Evolutionary conservation across 2,113 vertebrate species (phyloP).

Genomic region (Hypanus sabinus): DNA sequence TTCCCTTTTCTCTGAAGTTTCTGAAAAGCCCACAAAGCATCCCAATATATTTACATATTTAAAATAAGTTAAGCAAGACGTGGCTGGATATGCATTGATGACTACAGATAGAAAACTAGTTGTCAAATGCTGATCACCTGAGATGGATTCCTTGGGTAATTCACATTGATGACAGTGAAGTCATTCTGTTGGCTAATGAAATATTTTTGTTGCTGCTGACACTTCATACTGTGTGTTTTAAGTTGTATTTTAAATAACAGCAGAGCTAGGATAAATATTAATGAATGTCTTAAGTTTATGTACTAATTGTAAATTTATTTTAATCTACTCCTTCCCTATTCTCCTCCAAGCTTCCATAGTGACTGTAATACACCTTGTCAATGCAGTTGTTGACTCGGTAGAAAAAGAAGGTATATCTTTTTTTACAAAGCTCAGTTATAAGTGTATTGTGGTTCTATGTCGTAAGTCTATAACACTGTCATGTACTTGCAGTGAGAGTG

Average conservation of each 20-base stretch:
- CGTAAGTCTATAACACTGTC: conserved; percentile 46
- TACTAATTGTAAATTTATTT: conserved; percentile 65
- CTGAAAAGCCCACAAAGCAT: background rate
- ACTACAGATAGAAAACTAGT: background rate
- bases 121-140: background rate
- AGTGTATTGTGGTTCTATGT: conserved; percentile 41
- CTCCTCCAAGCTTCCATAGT: conserved; percentile 92
- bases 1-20: background rate
- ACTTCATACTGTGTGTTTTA: conserved; percentile 39
- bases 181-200: background rate
- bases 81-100: background rate
- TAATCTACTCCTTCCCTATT: conserved; percentile 66
- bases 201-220: background rate
- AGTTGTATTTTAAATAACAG: conserved; percentile 19
- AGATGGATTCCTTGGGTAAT: background rate
- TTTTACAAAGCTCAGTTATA: conserved; percentile 41
- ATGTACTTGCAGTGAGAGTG: conserved; percentile 45
- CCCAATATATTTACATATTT: background rate
- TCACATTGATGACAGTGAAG: background rate
- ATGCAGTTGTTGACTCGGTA: conserved; percentile 82
- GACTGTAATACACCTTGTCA: conserved; percentile 98
- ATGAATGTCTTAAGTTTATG: conserved; percentile 42
- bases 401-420: conserved; percentile 79
- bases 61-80: background rate
- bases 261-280: conserved; percentile 26